Conservation (phyloP, 2,113 vertebrate genomes). For the Calyptomena viridis region DNA sequence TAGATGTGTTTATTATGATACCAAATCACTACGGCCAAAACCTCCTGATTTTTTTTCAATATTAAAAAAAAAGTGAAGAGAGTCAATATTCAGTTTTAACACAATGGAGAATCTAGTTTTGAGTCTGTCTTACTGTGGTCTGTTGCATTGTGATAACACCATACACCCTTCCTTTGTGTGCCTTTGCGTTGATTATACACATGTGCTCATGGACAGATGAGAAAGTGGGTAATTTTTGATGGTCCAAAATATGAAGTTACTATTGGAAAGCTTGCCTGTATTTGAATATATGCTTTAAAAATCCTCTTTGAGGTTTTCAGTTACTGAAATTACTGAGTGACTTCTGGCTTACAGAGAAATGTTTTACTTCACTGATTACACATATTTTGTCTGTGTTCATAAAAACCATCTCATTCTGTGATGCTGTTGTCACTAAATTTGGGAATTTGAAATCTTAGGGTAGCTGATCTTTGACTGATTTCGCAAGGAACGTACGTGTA, state of each 20-base stretch:
- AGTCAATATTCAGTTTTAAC: neutral
- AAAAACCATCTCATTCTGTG: neutral
- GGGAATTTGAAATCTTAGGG: neutral
- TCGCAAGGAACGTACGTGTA: neutral
- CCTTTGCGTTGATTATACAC: neutral
- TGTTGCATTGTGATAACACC: neutral
- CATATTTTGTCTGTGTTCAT: neutral
- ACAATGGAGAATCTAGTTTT: neutral
- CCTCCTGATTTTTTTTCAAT: neutral
- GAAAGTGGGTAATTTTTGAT: neutral
- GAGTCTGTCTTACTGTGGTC: neutral
- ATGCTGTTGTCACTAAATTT: neutral
- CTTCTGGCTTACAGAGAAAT: neutral
- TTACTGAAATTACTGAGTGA: neutral
- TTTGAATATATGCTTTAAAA: neutral
- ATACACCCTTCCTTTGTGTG: neutral
- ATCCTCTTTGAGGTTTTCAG: neutral
- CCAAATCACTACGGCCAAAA: neutral
- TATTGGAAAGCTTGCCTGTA: neutral
- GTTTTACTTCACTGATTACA: neutral
- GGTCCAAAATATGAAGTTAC: neutral
- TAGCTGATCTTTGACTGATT: neutral
- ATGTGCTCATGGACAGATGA: neutral
- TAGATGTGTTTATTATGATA: neutral
- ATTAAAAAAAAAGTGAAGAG: neutral